Conservation (phyloP, 1,140 invertebrate species). For the Psix sp. region DNA sequence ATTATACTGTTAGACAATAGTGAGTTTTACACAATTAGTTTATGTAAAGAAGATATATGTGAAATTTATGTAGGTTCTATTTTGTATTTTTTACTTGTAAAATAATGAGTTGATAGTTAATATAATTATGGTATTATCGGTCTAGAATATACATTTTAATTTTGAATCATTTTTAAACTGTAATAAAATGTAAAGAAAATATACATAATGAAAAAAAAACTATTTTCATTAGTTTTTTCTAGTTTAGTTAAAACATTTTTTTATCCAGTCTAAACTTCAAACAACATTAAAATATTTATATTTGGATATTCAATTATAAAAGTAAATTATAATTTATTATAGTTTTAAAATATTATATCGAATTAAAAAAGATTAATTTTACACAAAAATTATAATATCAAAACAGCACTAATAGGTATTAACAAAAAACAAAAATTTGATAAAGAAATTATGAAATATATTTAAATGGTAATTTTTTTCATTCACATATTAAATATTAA, state of each 20-base stretch:
- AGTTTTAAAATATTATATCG: no score
- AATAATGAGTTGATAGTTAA: neutral
- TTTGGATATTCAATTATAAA: no score
- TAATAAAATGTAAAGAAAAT: neutral
- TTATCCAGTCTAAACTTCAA: no score
- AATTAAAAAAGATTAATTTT: neutral
- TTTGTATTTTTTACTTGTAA: neutral
- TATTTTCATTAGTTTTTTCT: no score
- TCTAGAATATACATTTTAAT: neutral
- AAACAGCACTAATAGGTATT: neutral
- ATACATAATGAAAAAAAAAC: neutral
- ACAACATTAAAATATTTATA: no score
- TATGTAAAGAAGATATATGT: neutral
- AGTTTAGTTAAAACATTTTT: no score
- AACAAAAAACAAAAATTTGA: constrained; percentile 5
- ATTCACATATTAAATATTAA: constrained; percentile 25
- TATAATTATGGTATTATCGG: neutral
- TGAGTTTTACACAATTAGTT: constrained; percentile 2
- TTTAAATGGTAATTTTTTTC: constrained; percentile 25
- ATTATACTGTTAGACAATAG: neutral
- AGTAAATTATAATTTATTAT: no score
- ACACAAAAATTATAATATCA: constrained; percentile 7
- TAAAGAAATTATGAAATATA: constrained; percentile 51
- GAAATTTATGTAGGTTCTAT: constrained; percentile 1
- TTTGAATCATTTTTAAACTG: neutral